phyloP scores from a whole-genome alignment of 1,140 invertebrate genomes.

The Ceratina australensis region DNA sequence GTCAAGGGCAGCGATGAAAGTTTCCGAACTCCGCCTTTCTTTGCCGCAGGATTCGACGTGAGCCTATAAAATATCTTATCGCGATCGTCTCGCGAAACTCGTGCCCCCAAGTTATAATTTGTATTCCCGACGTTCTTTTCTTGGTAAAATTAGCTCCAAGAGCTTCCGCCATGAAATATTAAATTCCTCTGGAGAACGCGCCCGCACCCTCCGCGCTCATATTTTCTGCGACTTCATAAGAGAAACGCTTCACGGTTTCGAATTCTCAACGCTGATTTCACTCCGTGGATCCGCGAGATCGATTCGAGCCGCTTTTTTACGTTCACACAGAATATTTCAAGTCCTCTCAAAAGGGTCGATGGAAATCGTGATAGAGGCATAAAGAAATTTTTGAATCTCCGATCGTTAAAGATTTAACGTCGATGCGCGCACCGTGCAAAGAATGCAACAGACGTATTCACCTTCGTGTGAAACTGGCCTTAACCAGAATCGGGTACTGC shows the following conservation, averaged over 20 bases:
- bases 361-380: too few relatives aligned
- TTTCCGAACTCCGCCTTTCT: not conserved
- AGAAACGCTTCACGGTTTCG: too few relatives aligned
- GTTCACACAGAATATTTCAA: too few relatives aligned
- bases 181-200: slow-evolving; percentile 19
- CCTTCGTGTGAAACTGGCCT: slow-evolving; percentile 59
- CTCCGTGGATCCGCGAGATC: too few relatives aligned
- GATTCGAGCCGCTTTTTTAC: too few relatives aligned
- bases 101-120: slow-evolving; percentile 26
- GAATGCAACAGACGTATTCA: slow-evolving; percentile 40
- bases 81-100: slow-evolving; percentile 2
- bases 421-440: slow-evolving; percentile 40
- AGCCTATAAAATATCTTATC: slow-evolving; percentile 2
- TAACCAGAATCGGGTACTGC: slow-evolving; percentile 60
- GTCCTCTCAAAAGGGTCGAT: too few relatives aligned
- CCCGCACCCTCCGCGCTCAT: not conserved
- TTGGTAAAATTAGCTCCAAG: slow-evolving; percentile 27
- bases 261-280: too few relatives aligned
- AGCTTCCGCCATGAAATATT: slow-evolving; percentile 37
- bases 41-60: not conserved
- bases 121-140: slow-evolving; percentile 43
- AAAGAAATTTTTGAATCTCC: too few relatives aligned
- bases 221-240: too few relatives aligned
- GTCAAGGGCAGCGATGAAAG: not conserved
- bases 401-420: too few relatives aligned